These are phyloP conservation scores for Drosophila pallidifrons DNA, from an alignment of 1,140 invertebrate genomes.

Conservation along the genomic window DNA sequence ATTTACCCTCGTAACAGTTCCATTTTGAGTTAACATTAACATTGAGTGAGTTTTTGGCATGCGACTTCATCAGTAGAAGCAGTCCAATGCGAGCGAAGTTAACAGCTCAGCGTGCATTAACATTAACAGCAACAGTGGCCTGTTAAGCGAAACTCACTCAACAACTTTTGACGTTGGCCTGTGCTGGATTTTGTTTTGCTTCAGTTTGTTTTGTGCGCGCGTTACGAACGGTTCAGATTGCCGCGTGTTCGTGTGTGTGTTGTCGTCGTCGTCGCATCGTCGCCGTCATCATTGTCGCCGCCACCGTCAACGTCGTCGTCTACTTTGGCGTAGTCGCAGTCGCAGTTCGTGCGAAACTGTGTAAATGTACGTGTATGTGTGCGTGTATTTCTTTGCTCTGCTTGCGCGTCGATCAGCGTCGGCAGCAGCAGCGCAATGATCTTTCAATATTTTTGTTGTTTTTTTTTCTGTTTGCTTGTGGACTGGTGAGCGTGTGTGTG, in stretches of 20 bases:
- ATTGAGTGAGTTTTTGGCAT: slow-evolving; percentile 13
- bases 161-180: slow-evolving; percentile 24
- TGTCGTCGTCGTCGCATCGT: slow-evolving; percentile 16
- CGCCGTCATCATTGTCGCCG: slow-evolving; percentile 20
- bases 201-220: slow-evolving; percentile 70
- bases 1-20: slow-evolving; percentile 19
- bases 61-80: neutral
- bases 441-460: slow-evolving; percentile 55
- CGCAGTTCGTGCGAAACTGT: slow-evolving; percentile 46
- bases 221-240: slow-evolving; percentile 51
- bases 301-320: slow-evolving; percentile 23
- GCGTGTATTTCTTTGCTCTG: slow-evolving; percentile 11
- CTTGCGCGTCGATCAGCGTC: slow-evolving; percentile 35
- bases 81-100: slow-evolving; percentile 25
- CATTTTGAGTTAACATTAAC: slow-evolving; percentile 40
- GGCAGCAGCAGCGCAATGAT: slow-evolving; percentile 38
- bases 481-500: slow-evolving; percentile 19
- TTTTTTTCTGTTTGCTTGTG: slow-evolving; percentile 47
- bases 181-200: slow-evolving; percentile 36
- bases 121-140: slow-evolving; percentile 36
- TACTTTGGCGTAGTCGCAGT: slow-evolving; percentile 31
- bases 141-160: slow-evolving; percentile 45
- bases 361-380: slow-evolving; percentile 37
- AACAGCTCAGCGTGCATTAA: slow-evolving; percentile 19
- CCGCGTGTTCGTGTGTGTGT: slow-evolving; percentile 20